A percentile compares a stretch with the other conserved stretches of the same genome.
Conservation (phyloP, 2,888 invertebrate genomes). For the Maniola hyperantus region DNA sequence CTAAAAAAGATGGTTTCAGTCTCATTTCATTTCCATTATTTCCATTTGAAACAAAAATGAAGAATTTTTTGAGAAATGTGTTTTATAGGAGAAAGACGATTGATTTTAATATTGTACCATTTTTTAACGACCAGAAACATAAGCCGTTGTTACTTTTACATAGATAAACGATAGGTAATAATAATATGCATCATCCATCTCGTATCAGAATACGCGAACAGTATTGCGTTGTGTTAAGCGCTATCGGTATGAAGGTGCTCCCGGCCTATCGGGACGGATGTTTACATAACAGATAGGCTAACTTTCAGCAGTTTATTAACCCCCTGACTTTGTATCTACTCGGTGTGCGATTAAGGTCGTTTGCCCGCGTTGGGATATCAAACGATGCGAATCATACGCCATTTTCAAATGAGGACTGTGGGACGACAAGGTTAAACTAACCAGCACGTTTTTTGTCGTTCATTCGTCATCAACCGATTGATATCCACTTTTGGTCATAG, state of each 20-base stretch:
- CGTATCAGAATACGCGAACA: neutral
- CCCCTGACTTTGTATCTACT: conserved; percentile 45
- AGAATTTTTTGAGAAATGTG: too few species aligned
- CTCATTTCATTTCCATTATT: too few species aligned
- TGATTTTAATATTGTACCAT: too few species aligned
- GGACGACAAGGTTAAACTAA: neutral
- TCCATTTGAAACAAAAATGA: too few species aligned
- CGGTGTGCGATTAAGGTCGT: conserved; percentile 34
- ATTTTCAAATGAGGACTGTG: neutral
- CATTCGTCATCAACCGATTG: too few species aligned
- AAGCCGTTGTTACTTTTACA: too few species aligned
- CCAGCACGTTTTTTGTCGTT: too few species aligned
- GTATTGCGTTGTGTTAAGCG: conserved; percentile 6
- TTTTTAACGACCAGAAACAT: too few species aligned
- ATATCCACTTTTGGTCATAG: too few species aligned
- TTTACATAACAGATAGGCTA: conserved; percentile 58
- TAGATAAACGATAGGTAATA: too few species aligned
- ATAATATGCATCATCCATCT: neutral
- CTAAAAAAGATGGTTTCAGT: too few species aligned
- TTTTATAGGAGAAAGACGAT: too few species aligned
- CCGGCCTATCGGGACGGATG: conserved; percentile 56
- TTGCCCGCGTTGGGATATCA: conserved; percentile 25
- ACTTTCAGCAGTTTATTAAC: conserved; percentile 51
- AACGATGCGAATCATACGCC: neutral
- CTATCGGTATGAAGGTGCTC: conserved; percentile 40